phyloP scores from a whole-genome alignment of 2,888 invertebrate genomes.

The Liposcelis brunnea region DNA sequence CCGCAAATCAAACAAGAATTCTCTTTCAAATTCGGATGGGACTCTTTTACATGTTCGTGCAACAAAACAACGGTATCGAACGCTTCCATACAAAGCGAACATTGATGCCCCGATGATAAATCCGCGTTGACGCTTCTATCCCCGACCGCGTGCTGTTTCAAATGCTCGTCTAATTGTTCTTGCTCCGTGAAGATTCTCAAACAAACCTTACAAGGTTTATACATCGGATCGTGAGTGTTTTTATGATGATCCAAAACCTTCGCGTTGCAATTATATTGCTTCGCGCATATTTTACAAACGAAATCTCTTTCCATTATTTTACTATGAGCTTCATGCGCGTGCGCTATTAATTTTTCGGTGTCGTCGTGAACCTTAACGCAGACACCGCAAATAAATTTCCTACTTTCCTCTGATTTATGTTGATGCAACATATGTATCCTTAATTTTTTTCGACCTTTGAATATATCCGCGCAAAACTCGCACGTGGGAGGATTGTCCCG shows the following conservation, averaged over 20 bases:
- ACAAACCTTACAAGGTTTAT: slow-evolving; percentile 38
- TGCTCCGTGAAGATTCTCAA: slow-evolving; percentile 37
- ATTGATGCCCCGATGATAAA: neutral
- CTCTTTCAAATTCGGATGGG: slow-evolving; percentile 28
- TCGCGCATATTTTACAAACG: slow-evolving; percentile 39
- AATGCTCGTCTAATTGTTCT: slow-evolving; percentile 31
- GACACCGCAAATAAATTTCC: slow-evolving; percentile 37
- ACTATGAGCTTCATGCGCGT: slow-evolving; percentile 33
- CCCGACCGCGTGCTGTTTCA: slow-evolving; percentile 21
- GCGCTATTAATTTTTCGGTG: slow-evolving; percentile 35
- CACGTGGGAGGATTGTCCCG: slow-evolving; percentile 32
- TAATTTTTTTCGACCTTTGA: slow-evolving; percentile 36
- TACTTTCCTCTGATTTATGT: slow-evolving; percentile 30
- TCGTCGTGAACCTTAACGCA: slow-evolving; percentile 32
- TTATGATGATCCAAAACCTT: slow-evolving; percentile 40
- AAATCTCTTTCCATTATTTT: slow-evolving; percentile 31
- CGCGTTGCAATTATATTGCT: slow-evolving; percentile 39
- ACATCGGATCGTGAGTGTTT: slow-evolving; percentile 38
- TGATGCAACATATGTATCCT: slow-evolving; percentile 39
- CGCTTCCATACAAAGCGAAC: slow-evolving; percentile 28
- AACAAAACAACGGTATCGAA: slow-evolving; percentile 36
- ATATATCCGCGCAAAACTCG: slow-evolving; percentile 38
- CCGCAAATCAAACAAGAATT: slow-evolving; percentile 40
- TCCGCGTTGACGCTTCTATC: slow-evolving; percentile 8
- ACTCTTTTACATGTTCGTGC: slow-evolving; percentile 32